These are phyloP conservation scores for Nephrotoma flavescens DNA, from an alignment of 2,888 invertebrate species.

Conservation along the genomic window DNA sequence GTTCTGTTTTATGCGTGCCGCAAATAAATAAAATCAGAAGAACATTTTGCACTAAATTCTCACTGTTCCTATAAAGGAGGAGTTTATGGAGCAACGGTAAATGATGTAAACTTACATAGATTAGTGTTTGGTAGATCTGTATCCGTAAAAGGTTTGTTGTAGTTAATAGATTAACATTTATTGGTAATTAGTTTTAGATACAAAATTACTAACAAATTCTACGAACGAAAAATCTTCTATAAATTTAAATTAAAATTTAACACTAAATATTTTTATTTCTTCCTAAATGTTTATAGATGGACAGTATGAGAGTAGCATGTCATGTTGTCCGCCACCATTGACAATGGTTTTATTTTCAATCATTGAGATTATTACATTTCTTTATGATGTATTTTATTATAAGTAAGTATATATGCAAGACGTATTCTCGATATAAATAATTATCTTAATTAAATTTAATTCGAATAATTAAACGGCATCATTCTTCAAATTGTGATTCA, in stretches of 20 bases:
- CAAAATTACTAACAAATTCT: not conserved
- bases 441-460: not conserved
- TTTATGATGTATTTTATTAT: constrained; percentile 29
- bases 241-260: too few relatives aligned
- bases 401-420: constrained; percentile 22
- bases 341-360: constrained; percentile 84
- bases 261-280: not conserved
- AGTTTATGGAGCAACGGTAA: not conserved
- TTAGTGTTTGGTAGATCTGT: not conserved
- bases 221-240: not conserved
- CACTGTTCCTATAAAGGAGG: not conserved
- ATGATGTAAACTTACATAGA: not conserved
- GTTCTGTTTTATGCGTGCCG: not conserved
- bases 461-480: not conserved
- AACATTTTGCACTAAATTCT: not conserved
- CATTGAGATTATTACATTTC: constrained; percentile 66
- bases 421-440: not conserved
- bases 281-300: constrained; percentile 37
- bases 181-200: not conserved
- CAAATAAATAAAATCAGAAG: not conserved
- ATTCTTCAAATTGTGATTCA: too few relatives aligned
- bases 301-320: constrained; percentile 81
- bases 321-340: constrained; percentile 81
- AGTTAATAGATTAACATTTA: not conserved
- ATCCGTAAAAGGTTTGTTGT: not conserved